Percentiles rank a stretch among this genome's conserved stretches.
phyloP scores from a whole-genome alignment of 2,888 invertebrate species.

The Chromoteleia sp. region DNA sequence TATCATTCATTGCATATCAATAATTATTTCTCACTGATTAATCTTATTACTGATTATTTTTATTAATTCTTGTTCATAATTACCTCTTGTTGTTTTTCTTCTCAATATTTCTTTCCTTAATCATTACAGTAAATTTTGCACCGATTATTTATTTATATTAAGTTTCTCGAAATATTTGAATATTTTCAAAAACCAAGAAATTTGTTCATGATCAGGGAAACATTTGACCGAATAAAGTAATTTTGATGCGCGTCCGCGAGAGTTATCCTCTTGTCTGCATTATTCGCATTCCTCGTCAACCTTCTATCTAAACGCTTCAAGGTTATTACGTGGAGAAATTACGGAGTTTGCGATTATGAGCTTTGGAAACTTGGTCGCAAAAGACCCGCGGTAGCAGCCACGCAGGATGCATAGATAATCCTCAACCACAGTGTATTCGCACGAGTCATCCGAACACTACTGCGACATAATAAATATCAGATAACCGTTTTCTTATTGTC shows the following conservation, averaged over 20 bases:
- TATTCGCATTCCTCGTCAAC: conserved; percentile 67
- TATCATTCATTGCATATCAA: too few species aligned
- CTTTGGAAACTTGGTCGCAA: conserved; percentile 70
- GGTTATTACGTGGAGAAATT: conserved; percentile 72
- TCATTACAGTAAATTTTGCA: too few species aligned
- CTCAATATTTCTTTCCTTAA: too few species aligned
- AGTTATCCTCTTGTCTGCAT: conserved; percentile 61
- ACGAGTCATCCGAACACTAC: conserved; percentile 51
- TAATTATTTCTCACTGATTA: too few species aligned
- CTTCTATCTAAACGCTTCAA: conserved; percentile 69
- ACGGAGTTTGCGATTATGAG: conserved; percentile 70
- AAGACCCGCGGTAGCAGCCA: conserved; percentile 64
- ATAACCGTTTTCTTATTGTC: conserved; percentile 58
- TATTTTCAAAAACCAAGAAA: background rate
- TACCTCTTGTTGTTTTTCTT: too few species aligned
- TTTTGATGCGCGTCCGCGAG: conserved; percentile 32
- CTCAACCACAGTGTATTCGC: conserved; percentile 58
- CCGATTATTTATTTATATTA: too few species aligned
- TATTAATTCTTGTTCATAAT: too few species aligned
- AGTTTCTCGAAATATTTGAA: too few species aligned
- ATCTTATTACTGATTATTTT: too few species aligned
- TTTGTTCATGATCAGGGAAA: background rate
- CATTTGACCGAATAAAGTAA: conserved; percentile 47
- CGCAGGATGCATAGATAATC: conserved; percentile 69
- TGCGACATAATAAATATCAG: conserved; percentile 58